Conservation (phyloP, 2,113 vertebrate species). For the Rhinoderma darwinii region DNA sequence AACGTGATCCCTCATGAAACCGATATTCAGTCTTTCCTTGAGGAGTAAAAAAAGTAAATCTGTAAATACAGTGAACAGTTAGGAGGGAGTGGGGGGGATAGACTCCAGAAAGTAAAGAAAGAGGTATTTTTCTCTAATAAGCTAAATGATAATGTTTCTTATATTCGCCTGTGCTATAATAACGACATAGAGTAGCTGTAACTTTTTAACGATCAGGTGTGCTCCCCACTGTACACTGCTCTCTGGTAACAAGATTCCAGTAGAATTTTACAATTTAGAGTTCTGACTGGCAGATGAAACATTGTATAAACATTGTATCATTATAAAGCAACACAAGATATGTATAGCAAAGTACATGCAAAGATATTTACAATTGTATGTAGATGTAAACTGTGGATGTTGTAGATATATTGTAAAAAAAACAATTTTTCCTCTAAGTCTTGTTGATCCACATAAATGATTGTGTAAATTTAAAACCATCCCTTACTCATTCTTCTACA, state of each 20-base stretch:
- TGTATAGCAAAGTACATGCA: neutral
- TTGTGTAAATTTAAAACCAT: neutral
- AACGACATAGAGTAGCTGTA: too few species aligned
- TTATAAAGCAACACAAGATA: neutral
- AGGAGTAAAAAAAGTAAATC: too few species aligned
- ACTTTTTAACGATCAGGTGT: too few species aligned
- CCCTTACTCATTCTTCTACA: constrained; percentile 36
- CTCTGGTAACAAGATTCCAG: neutral
- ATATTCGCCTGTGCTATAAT: too few species aligned
- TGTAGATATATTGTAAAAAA: neutral
- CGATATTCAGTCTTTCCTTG: too few species aligned
- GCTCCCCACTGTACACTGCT: neutral
- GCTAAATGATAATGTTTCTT: too few species aligned
- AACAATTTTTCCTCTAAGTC: neutral
- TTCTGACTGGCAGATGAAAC: neutral
- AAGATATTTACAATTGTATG: neutral
- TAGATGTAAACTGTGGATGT: neutral
- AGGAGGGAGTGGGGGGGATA: too few species aligned
- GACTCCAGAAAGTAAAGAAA: too few species aligned
- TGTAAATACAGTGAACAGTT: too few species aligned
- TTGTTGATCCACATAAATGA: neutral
- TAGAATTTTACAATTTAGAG: neutral
- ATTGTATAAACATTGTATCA: neutral
- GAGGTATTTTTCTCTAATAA: too few species aligned
- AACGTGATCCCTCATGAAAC: too few species aligned